A percentile compares a stretch with the other conserved stretches of the same genome.
Conservation (phyloP, 2,888 invertebrate genomes). For the Nemotelus pantherinus region DNA sequence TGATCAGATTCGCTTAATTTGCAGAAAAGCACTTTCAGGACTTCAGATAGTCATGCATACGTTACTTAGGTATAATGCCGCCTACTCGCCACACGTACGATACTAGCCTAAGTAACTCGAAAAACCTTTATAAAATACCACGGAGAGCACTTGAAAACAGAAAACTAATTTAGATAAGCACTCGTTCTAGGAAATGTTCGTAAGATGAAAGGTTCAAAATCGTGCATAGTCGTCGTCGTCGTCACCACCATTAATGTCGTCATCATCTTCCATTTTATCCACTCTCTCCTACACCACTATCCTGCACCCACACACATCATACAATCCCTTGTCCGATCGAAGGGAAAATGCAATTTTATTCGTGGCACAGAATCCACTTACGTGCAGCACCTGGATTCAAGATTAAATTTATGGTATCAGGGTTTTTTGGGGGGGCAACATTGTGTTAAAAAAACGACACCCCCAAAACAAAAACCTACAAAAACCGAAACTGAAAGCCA, state of each 20-base stretch:
- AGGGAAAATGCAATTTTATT: slow-evolving; percentile 20
- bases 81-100: not conserved
- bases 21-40: slow-evolving; percentile 29
- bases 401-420: slow-evolving; percentile 22
- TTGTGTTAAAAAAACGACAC: not conserved
- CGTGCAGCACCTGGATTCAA: slow-evolving; percentile 22
- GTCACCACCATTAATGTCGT: not conserved
- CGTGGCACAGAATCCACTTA: not conserved
- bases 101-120: not conserved
- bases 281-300: not conserved
- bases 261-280: not conserved
- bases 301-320: not conserved
- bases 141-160: slow-evolving; percentile 29
- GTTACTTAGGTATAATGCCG: not conserved
- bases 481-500: slow-evolving; percentile 23
- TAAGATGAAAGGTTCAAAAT: slow-evolving; percentile 15
- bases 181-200: slow-evolving; percentile 9
- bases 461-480: not conserved
- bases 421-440: not conserved
- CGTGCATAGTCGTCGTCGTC: slow-evolving; percentile 15
- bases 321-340: not conserved
- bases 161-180: slow-evolving; percentile 45
- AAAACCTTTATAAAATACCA: slow-evolving; percentile 10
- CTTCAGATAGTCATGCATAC: not conserved
- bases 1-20: slow-evolving; percentile 32